A percentile compares a stretch with the other conserved stretches of the same genome.
phyloP scores from a whole-genome alignment of 2,113 vertebrate species.

The Stigmatopora nigra region DNA sequence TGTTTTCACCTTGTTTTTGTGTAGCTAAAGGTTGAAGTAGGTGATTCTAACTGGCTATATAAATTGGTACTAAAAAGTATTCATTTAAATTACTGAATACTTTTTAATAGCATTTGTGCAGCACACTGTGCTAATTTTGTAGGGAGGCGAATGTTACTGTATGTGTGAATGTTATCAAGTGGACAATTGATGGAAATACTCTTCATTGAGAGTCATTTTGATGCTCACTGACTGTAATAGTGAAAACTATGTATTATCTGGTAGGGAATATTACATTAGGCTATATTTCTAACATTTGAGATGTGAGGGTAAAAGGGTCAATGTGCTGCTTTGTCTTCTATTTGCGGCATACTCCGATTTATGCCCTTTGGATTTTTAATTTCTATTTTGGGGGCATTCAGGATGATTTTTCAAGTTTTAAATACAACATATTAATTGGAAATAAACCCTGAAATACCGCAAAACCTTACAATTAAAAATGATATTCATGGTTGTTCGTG shows the following conservation, averaged over 20 bases:
- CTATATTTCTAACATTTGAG: constrained; percentile 18
- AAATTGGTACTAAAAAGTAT: constrained; percentile 20
- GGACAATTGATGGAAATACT: constrained; percentile 17
- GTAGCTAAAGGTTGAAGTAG: constrained; percentile 14
- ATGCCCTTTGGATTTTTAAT: background rate
- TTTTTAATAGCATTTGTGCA: constrained; percentile 11
- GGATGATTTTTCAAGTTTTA: background rate
- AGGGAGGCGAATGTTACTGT: constrained; percentile 27
- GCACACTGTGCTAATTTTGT: constrained; percentile 15
- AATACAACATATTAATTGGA: background rate
- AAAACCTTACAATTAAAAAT: background rate
- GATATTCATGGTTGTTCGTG: background rate
- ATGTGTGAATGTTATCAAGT: constrained; percentile 28
- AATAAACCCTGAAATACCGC: background rate
- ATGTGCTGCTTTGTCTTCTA: background rate
- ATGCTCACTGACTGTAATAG: constrained; percentile 31
- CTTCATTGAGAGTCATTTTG: constrained; percentile 16
- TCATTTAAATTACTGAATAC: background rate
- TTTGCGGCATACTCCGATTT: background rate
- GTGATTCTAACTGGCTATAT: constrained; percentile 9
- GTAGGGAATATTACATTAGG: background rate
- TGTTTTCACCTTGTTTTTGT: constrained; percentile 49
- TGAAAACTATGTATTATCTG: background rate
- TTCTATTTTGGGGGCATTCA: background rate
- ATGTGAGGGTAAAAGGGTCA: constrained; percentile 9